Evolutionary conservation across 2,888 invertebrate genomes (phyloP).

Genomic region (Hydrotaea cyrtoneurina): DNA sequence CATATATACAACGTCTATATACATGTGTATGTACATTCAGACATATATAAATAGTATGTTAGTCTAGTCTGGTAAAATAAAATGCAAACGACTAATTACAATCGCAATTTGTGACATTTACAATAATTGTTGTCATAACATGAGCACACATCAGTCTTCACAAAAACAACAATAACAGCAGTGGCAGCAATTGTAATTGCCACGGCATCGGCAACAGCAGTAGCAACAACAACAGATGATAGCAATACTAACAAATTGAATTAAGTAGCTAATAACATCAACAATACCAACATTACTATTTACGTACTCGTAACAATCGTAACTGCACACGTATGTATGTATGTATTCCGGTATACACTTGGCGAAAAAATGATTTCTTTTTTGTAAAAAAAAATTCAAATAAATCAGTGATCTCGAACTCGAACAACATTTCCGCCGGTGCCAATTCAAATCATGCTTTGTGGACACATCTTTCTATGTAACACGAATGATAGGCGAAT

Average conservation of each 20-base stretch:
- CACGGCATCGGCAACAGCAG: constrained; percentile 43
- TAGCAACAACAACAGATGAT: constrained; percentile 31
- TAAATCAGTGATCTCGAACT: no score
- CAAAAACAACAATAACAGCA: constrained; percentile 58
- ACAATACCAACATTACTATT: not conserved
- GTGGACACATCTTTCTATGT: no score
- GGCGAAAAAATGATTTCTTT: constrained; percentile 4
- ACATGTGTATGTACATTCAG: not conserved
- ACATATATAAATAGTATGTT: not conserved
- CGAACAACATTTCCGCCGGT: no score
- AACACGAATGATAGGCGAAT: no score
- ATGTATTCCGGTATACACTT: not conserved
- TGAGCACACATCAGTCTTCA: constrained; percentile 70
- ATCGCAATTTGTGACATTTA: constrained; percentile 72
- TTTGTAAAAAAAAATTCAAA: no score
- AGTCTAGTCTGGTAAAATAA: constrained; percentile 16
- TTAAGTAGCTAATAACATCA: constrained; percentile 68
- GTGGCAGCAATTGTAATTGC: constrained; percentile 43
- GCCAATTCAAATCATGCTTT: no score
- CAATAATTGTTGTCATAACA: constrained; percentile 73
- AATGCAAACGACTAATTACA: constrained; percentile 68
- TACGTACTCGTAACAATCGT: not conserved
- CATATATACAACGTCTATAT: not conserved
- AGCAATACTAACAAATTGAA: constrained; percentile 67
- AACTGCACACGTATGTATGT: not conserved